Percentiles rank a stretch among this genome's conserved stretches.
phyloP scores from a whole-genome alignment of 2,797 vertebrate genomes.

The Thalassophryne amazonica region DNA sequence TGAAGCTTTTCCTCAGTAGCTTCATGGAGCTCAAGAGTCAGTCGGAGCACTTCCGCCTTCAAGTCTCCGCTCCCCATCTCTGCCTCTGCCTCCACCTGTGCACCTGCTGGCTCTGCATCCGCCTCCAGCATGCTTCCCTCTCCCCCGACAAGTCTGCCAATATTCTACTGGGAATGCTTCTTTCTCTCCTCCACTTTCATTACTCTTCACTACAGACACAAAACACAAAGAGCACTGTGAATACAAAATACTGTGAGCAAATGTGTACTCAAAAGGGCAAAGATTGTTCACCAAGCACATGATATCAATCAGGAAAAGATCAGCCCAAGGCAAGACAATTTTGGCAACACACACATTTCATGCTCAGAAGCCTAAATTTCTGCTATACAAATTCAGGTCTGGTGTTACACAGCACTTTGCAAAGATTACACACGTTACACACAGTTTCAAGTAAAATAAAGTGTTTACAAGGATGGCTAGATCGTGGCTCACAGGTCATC shows the following conservation, averaged over 20 bases:
- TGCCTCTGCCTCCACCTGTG: conserved; percentile 25
- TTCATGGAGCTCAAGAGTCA: conserved; percentile 84
- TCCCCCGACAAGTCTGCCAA: conserved; percentile 40
- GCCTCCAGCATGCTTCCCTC: conserved; percentile 70
- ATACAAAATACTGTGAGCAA: conserved; percentile 23
- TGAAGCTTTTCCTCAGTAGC: conserved; percentile 86
- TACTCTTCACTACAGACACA: conserved; percentile 27
- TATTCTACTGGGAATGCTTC: conserved; percentile 31
- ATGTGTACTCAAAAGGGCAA: background rate
- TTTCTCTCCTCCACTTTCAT: conserved; percentile 60
- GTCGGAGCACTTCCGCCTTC: conserved; percentile 75
- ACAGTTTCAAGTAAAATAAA: too few relatives aligned
- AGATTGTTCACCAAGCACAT: conserved; percentile 7
- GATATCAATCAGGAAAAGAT: background rate
- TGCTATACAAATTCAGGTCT: background rate
- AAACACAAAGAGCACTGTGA: conserved; percentile 25
- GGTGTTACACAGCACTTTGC: background rate
- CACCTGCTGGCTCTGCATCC: conserved; percentile 51
- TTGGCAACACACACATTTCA: background rate
- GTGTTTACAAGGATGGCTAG: too few relatives aligned
- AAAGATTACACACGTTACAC: background rate
- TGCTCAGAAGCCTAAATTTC: background rate
- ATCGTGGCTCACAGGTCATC: too few relatives aligned
- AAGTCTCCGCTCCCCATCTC: conserved; percentile 56
- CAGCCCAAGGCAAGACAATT: background rate